These are phyloP conservation scores for Equus quagga DNA, from an alignment of 2,113 vertebrate genomes.

Conservation along the genomic window DNA sequence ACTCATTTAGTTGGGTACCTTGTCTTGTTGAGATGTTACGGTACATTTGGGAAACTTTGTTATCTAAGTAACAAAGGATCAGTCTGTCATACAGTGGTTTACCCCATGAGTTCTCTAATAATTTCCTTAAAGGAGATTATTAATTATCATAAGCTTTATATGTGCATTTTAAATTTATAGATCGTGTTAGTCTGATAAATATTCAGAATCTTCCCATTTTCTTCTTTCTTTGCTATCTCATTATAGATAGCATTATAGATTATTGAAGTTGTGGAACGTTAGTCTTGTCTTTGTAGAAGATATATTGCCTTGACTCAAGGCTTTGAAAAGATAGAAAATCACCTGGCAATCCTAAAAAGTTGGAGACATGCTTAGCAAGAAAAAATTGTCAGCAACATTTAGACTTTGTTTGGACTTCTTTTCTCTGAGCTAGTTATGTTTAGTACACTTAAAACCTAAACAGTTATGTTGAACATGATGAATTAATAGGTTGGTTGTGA, in stretches of 20 bases:
- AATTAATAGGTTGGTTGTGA: background rate
- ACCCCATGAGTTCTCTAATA: background rate
- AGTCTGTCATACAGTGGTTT: background rate
- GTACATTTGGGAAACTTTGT: background rate
- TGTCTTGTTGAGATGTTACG: background rate
- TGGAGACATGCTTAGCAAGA: background rate
- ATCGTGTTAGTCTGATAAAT: background rate
- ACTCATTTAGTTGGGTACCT: background rate
- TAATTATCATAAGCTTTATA: background rate
- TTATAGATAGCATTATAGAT: background rate
- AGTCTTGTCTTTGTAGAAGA: background rate
- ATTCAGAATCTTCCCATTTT: background rate
- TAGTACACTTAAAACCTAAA: background rate
- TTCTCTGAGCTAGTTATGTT: background rate
- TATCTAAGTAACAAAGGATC: background rate
- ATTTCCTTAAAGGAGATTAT: background rate
- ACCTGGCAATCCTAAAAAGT: background rate
- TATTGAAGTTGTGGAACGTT: background rate
- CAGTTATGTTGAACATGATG: background rate
- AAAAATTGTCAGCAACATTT: background rate
- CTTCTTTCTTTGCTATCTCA: background rate
- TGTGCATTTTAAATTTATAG: background rate
- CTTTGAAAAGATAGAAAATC: background rate
- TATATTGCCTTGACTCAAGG: background rate
- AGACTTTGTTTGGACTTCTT: background rate